Conservation (phyloP, 2,113 vertebrate genomes). For the Chauna torquata region DNA sequence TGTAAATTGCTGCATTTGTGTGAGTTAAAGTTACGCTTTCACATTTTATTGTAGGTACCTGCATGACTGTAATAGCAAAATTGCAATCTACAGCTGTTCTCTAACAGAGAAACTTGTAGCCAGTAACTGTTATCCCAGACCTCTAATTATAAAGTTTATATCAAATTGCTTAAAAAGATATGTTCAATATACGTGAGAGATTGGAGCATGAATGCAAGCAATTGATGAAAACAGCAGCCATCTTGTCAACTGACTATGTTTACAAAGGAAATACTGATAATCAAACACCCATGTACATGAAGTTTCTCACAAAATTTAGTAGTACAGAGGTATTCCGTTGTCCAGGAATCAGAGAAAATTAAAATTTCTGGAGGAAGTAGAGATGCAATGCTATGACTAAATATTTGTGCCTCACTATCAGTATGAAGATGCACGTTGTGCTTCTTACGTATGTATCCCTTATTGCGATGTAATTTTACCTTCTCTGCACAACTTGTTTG, state of each 20-base stretch:
- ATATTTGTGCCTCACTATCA: background rate
- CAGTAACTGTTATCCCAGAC: background rate
- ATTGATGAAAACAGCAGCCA: background rate
- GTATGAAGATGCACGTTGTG: background rate
- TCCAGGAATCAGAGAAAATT: background rate
- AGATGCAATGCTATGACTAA: background rate
- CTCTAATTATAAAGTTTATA: background rate
- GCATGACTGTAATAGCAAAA: background rate
- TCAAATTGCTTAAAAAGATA: background rate
- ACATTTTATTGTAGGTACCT: background rate
- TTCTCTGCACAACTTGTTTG: background rate
- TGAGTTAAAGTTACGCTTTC: slow-evolving; percentile 28
- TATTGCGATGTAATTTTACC: background rate
- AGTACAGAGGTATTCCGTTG: background rate
- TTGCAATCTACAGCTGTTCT: slow-evolving; percentile 1
- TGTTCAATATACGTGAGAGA: background rate
- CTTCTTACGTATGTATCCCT: background rate
- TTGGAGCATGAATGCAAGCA: background rate
- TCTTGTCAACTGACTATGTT: background rate
- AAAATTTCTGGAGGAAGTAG: background rate
- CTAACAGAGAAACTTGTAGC: background rate
- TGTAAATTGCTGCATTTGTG: slow-evolving; percentile 18
- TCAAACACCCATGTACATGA: background rate
- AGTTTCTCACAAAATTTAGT: background rate
- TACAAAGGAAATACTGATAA: background rate